A percentile compares a stretch with the other conserved stretches of the same genome.
Conservation (phyloP, 2,113 vertebrate species). For the Bombycilla garrulus region DNA sequence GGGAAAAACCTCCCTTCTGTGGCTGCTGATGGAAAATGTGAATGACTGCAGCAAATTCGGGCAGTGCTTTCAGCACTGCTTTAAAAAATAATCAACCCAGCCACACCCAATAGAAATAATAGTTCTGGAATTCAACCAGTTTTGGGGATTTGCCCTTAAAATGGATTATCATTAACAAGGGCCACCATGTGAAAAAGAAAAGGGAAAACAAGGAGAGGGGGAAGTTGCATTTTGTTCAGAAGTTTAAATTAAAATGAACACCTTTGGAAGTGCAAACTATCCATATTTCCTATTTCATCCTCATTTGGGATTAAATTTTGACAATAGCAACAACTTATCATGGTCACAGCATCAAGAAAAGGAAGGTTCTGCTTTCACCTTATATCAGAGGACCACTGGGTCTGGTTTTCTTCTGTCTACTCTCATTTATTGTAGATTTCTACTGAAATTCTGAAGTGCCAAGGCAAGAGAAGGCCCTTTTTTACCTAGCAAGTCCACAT, state of each 20-base stretch:
- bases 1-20: not conserved
- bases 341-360: not conserved
- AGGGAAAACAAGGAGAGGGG: accelerated
- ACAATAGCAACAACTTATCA: not conserved
- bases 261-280: not conserved
- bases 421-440: not conserved
- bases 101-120: not conserved
- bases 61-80: not conserved
- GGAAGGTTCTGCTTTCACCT: not conserved
- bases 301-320: not conserved
- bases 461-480: not conserved
- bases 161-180: not conserved
- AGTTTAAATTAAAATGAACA: not conserved
- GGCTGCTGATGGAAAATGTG: not conserved
- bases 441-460: not conserved
- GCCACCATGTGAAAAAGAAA: not conserved
- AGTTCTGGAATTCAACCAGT: not conserved
- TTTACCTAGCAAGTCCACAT: not conserved
- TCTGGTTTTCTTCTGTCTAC: not conserved
- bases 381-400: not conserved
- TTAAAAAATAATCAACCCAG: not conserved
- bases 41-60: not conserved
- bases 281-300: not conserved
- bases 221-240: not conserved
- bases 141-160: not conserved